Percentiles rank a stretch among this genome's conserved stretches.
phyloP scores from a whole-genome alignment of 2,888 invertebrate species.

The Lingula anatina region DNA sequence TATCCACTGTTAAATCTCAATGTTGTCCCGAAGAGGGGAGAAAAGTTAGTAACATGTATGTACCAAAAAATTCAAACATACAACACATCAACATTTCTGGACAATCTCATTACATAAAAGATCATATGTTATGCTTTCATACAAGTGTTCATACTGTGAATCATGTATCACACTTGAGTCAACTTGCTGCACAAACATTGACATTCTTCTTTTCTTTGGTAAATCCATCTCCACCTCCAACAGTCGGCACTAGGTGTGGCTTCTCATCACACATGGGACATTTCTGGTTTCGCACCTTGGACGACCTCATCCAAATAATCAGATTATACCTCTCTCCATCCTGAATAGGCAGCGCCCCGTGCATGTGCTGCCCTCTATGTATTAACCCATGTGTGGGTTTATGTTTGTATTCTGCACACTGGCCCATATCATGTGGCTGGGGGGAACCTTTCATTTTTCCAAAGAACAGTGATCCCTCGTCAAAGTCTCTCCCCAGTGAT shows the following conservation, averaged over 20 bases:
- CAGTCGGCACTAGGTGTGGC: slow-evolving; percentile 36
- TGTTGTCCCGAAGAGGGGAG: no score
- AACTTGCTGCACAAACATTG: no score
- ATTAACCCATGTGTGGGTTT: slow-evolving; percentile 38
- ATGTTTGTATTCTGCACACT: slow-evolving; percentile 25
- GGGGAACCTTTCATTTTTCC: slow-evolving; percentile 34
- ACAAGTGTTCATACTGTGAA: no score
- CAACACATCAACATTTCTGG: no score
- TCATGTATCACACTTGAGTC: no score
- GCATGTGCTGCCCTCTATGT: slow-evolving; percentile 52
- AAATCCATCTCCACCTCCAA: slow-evolving; percentile 44
- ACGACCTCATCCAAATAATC: slow-evolving; percentile 54
- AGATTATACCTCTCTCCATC: slow-evolving; percentile 51
- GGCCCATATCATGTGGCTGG: no score
- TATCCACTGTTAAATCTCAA: no score
- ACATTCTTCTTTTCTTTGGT: no score
- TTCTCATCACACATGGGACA: slow-evolving; percentile 53
- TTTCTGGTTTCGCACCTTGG: slow-evolving; percentile 43
- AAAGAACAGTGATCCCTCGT: slow-evolving; percentile 51
- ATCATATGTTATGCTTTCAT: no score
- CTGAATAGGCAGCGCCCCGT: slow-evolving; percentile 49
- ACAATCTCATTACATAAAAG: no score
- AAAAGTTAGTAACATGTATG: no score
- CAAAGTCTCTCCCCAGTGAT: slow-evolving; percentile 45
- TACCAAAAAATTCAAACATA: no score